Evolutionary conservation across 1,140 invertebrate species (phyloP).

Genomic region (Apis florea): DNA sequence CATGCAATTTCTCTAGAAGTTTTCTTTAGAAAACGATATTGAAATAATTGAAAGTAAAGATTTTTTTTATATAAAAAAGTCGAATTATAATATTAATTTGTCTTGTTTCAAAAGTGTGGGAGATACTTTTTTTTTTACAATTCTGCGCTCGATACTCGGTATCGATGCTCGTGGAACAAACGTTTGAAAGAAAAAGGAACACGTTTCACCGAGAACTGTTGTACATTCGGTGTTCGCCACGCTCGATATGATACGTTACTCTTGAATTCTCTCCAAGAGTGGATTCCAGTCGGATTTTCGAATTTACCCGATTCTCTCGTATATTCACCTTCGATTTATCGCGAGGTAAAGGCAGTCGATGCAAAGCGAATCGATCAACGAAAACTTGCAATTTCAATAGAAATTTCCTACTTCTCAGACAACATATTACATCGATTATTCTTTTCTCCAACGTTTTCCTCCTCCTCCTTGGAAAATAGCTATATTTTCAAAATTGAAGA

Average conservation of each 20-base stretch:
- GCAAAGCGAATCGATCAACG: background rate
- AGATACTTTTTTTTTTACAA: background rate
- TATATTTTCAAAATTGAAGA: too few species aligned
- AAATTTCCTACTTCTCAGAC: background rate
- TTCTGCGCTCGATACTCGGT: background rate
- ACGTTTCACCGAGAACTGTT: background rate
- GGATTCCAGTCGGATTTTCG: conserved; percentile 8
- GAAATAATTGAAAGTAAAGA: too few species aligned
- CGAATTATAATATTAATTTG: background rate
- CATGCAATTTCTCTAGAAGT: background rate
- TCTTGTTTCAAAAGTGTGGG: background rate
- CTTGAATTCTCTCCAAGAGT: conserved; percentile 22
- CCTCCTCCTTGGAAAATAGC: too few species aligned
- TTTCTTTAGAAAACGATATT: background rate
- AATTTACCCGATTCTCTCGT: background rate
- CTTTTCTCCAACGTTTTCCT: too few species aligned
- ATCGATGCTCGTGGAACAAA: background rate
- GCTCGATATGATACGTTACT: background rate
- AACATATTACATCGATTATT: background rate
- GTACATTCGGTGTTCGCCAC: background rate
- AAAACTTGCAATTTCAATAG: conserved; percentile 13
- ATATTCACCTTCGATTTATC: background rate
- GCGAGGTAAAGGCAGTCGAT: conserved; percentile 9
- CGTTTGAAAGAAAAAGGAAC: background rate
- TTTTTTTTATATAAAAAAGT: too few species aligned